phyloP scores from a whole-genome alignment of 2,888 invertebrate species.

The Tupiocoris notatus region DNA sequence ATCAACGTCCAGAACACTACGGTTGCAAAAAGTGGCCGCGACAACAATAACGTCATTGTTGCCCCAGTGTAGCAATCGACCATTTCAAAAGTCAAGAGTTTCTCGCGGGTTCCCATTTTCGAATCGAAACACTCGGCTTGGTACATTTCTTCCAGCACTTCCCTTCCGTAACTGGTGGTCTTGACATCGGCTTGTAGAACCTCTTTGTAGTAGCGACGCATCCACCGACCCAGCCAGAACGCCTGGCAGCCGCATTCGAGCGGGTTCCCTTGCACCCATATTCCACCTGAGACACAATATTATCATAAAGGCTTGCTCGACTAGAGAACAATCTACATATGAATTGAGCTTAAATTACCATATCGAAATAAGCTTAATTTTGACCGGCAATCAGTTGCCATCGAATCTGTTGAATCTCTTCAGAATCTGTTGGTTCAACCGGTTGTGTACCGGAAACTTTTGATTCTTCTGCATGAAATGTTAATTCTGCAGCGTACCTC shows the following conservation, averaged over 20 bases:
- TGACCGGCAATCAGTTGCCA: no score
- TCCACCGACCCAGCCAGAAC: slow-evolving; percentile 44
- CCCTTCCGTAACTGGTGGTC: slow-evolving; percentile 20
- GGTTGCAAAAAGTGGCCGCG: not conserved
- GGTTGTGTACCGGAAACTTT: no score
- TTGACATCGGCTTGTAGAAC: slow-evolving; percentile 22
- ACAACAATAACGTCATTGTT: not conserved
- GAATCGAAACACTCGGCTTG: slow-evolving; percentile 30
- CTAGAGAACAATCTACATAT: no score
- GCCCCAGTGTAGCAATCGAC: slow-evolving; percentile 29
- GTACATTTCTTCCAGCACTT: slow-evolving; percentile 26
- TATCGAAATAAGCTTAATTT: no score
- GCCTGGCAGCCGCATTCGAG: slow-evolving; percentile 43
- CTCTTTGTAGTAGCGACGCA: slow-evolving; percentile 45
- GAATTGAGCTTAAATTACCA: no score
- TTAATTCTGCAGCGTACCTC: slow-evolving; percentile 15
- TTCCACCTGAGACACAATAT: slow-evolving; percentile 45
- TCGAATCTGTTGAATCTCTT: no score
- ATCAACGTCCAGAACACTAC: not conserved
- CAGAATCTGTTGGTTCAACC: no score
- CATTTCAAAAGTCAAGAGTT: slow-evolving; percentile 43
- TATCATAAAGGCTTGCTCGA: no score
- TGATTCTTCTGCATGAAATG: no score
- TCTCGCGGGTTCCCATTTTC: slow-evolving; percentile 27
- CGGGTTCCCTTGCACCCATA: slow-evolving; percentile 40